phyloP scores from a whole-genome alignment of 2,113 vertebrate species.

The Planiliza haematocheilus region DNA sequence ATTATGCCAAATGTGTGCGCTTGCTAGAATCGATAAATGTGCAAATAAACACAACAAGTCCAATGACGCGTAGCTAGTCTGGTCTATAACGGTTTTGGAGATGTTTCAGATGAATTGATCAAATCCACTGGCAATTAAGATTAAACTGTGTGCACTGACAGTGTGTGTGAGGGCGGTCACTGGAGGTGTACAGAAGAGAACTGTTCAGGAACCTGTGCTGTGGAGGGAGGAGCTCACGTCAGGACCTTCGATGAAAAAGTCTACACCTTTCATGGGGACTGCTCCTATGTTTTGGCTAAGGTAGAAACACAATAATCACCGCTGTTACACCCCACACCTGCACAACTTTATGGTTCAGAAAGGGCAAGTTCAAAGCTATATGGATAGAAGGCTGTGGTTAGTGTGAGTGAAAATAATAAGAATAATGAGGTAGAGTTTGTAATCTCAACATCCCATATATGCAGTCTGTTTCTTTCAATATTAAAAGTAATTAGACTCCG shows the following conservation, averaged over 20 bases:
- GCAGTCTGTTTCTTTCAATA: too few species aligned
- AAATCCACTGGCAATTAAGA: not conserved
- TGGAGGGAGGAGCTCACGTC: constrained; percentile 90
- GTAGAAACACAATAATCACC: constrained; percentile 12
- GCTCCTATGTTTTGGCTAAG: constrained; percentile 73
- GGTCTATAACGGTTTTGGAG: too few species aligned
- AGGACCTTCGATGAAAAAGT: constrained; percentile 87
- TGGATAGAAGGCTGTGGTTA: too few species aligned
- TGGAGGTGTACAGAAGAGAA: constrained; percentile 83
- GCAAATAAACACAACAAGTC: too few species aligned
- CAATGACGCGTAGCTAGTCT: too few species aligned
- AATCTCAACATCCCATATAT: too few species aligned
- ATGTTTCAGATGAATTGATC: too few species aligned
- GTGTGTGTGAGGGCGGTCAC: constrained; percentile 82
- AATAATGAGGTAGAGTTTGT: constrained; percentile 10
- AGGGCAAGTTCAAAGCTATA: too few species aligned
- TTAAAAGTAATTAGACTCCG: constrained; percentile 32
- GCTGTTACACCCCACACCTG: not conserved
- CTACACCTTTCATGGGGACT: constrained; percentile 83
- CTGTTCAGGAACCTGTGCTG: constrained; percentile 84
- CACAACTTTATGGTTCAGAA: too few species aligned
- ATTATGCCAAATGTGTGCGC: not conserved
- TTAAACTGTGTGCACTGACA: constrained; percentile 44
- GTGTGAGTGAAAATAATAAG: too few species aligned
- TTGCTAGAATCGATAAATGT: too few species aligned